Evolutionary conservation across 2,888 invertebrate species (phyloP).

Genomic region (Congeria kusceri): DNA sequence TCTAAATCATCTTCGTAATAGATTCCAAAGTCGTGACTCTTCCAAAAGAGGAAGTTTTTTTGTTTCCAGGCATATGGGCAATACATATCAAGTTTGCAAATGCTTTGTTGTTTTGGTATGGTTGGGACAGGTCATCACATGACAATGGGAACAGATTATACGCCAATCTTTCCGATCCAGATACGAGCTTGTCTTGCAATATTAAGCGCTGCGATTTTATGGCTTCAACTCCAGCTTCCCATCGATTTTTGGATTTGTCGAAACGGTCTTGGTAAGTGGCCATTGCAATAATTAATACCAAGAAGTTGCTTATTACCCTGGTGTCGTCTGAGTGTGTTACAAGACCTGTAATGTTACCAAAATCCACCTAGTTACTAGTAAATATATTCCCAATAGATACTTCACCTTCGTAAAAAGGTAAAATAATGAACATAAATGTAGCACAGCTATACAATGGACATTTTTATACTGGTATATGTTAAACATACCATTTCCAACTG

Average conservation of each 20-base stretch:
- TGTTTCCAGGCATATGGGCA: conserved; percentile 27
- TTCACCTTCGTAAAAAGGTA: no score
- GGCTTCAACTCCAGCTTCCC: conserved; percentile 69
- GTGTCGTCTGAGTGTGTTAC: conserved; percentile 68
- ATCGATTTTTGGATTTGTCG: conserved; percentile 70
- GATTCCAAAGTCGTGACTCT: conserved; percentile 77
- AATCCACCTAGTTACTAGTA: no score
- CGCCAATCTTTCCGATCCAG: conserved; percentile 77
- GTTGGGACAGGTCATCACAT: conserved; percentile 58
- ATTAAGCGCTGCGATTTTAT: conserved; percentile 58
- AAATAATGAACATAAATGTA: no score
- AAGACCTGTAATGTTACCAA: conserved; percentile 79
- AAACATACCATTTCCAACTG: conserved; percentile 76
- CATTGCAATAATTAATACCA: conserved; percentile 74
- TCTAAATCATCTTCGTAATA: conserved; percentile 65
- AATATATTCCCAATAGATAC: no score
- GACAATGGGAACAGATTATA: conserved; percentile 64
- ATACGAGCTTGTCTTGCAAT: conserved; percentile 75
- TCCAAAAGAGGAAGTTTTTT: conserved; percentile 75
- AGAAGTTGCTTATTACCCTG: conserved; percentile 72
- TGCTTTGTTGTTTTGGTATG: conserved; percentile 70
- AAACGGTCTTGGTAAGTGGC: conserved; percentile 76
- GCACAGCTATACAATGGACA: no score
- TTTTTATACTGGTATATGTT: no score
- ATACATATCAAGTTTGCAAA: conserved; percentile 71